Evolutionary conservation across 2,797 vertebrate species (phyloP).

Genomic region (Agapornis canus): DNA sequence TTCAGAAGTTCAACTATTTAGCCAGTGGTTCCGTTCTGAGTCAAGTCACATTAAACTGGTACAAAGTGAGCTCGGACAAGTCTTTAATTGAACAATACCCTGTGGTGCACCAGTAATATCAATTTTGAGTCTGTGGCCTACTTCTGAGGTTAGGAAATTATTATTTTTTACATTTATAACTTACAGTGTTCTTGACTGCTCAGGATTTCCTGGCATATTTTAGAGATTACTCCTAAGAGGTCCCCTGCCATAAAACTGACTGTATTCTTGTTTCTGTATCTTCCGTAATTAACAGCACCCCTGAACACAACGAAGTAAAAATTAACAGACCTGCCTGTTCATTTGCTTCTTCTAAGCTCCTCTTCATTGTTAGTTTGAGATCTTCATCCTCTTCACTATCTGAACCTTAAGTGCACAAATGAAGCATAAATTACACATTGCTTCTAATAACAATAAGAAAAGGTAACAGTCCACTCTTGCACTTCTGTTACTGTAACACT

Average conservation of each 20-base stretch:
- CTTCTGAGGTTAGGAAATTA: not conserved
- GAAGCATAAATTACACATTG: not conserved
- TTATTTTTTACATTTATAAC: not conserved
- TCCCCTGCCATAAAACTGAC: not conserved
- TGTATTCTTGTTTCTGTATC: not conserved
- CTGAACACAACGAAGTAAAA: not conserved
- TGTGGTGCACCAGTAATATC: not conserved
- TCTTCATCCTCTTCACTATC: slow-evolving; percentile 65
- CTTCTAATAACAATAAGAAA: not conserved
- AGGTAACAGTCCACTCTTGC: not conserved
- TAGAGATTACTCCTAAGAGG: not conserved
- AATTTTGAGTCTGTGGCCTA: not conserved
- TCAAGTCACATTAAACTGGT: not conserved
- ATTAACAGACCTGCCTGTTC: slow-evolving; percentile 28
- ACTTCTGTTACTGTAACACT: not conserved
- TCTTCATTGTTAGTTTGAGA: not conserved
- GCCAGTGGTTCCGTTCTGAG: not conserved
- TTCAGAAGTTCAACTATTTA: not conserved
- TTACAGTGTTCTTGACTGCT: not conserved
- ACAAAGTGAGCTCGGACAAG: not conserved
- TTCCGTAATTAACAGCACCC: not conserved
- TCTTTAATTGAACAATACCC: not conserved
- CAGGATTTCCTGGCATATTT: not conserved
- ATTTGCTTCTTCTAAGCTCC: slow-evolving; percentile 40
- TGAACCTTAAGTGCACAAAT: slow-evolving; percentile 40